Base-by-base conservation (phyloP, 2,113 vertebrate species). In the Vidua macroura region DNA sequence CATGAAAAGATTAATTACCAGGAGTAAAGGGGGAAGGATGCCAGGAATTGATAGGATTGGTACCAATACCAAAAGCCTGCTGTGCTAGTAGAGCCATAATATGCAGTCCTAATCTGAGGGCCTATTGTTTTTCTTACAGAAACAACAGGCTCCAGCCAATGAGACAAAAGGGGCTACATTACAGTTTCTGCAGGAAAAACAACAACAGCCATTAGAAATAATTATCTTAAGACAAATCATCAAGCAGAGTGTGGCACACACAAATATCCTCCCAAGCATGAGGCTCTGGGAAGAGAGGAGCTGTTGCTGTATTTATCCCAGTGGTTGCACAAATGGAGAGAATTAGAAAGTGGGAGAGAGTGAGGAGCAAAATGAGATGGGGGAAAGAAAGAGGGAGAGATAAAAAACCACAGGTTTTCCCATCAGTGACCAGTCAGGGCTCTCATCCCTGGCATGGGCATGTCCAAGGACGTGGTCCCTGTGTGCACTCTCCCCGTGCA, bases 1-100 rank as follows among this genome's bases (percentile, higher is more conserved):
- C 97, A 97, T 97, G 96, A 97, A 98, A 98, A 98, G 98, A 98
- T 98, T 98, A 98, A 98, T 98, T 98, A 98, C 98, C 95, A 97
- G 96, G 98, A 98, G 97, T 97, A 98, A 96, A 97, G 96, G 95
- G 92, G 97, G 96, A 97, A 96, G 24, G 88, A 97, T 98, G 98
- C 98, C 98, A 98, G 97, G 97, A 98, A 98, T 92, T 98, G 97
- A 98, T 97, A 98, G 97, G 98, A 97, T 97, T 98, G 98, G 97
- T 98, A 97, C 96, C 97, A 98, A 97, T 95, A 96, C 62, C 96
- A 95, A 96, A 86, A 96, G 90, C 98, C 97, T 96, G 97, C 98
- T 98, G 98, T 96, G 97, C 95, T 96, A 96, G 97, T 94, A 95
- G 97, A 97, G 96, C 97, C 97, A 94, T 97, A 97, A 98, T 97